Conservation (phyloP, 2,888 invertebrate genomes). For the Mythimna lalbum region DNA sequence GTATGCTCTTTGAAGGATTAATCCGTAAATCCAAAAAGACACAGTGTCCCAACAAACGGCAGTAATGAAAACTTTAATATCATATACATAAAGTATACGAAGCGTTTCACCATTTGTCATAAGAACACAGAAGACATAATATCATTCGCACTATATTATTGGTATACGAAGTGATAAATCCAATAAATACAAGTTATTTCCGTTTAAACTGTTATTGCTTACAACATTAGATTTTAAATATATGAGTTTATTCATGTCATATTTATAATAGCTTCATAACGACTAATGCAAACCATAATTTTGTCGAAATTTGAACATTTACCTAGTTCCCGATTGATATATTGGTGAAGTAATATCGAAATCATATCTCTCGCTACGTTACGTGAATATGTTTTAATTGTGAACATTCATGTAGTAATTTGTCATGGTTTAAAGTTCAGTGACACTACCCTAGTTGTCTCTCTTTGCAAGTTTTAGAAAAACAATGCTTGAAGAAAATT, state of each 20-base stretch:
- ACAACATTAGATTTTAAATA: conserved; percentile 64
- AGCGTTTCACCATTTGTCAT: conserved; percentile 45
- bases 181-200: conserved; percentile 58
- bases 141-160: conserved; percentile 52
- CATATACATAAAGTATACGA: conserved; percentile 22
- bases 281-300: conserved; percentile 65
- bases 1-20: neutral
- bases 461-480: neutral
- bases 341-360: conserved; percentile 46
- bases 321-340: conserved; percentile 58
- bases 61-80: conserved; percentile 31
- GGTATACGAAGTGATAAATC: conserved; percentile 57
- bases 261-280: conserved; percentile 67
- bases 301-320: conserved; percentile 60
- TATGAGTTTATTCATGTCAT: conserved; percentile 59
- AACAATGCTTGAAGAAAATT: no score
- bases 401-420: conserved; percentile 8
- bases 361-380: conserved; percentile 29
- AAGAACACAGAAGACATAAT: conserved; percentile 50
- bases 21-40: conserved; percentile 1
- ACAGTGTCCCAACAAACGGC: conserved; percentile 3
- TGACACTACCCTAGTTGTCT: neutral
- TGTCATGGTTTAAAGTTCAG: neutral
- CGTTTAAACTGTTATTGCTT: conserved; percentile 65
- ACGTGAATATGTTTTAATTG: conserved; percentile 40